A percentile compares a stretch with the other conserved stretches of the same genome.
These are phyloP conservation scores for Calypte anna DNA, from an alignment of 2,113 vertebrate genomes.

Conservation along the genomic window DNA sequence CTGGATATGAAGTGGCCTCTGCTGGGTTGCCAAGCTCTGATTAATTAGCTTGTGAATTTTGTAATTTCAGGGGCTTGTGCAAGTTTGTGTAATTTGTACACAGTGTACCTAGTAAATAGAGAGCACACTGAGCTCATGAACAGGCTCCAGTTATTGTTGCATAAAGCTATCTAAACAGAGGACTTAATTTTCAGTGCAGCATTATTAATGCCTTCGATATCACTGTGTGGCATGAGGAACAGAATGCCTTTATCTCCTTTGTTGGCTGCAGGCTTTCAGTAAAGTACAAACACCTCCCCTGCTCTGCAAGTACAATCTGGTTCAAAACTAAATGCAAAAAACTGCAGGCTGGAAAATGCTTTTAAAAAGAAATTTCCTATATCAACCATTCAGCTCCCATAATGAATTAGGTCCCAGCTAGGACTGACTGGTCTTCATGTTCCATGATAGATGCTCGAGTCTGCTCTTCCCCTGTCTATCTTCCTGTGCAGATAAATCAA, in stretches of 20 bases:
- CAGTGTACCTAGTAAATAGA: background rate
- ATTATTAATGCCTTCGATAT: slow-evolving; percentile 23
- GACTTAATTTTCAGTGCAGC: background rate
- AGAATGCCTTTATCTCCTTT: slow-evolving; percentile 29
- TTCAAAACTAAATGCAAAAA: background rate
- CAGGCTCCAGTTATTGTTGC: background rate
- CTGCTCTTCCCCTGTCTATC: background rate
- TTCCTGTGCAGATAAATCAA: background rate
- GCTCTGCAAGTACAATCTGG: background rate
- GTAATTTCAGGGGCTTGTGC: background rate
- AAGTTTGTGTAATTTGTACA: slow-evolving; percentile 21
- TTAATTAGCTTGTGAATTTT: slow-evolving; percentile 41
- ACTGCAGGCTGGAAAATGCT: background rate
- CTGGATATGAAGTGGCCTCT: background rate
- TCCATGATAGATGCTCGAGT: background rate
- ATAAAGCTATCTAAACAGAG: slow-evolving; percentile 13
- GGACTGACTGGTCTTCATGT: background rate
- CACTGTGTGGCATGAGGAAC: background rate
- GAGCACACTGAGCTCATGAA: background rate
- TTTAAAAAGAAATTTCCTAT: background rate
- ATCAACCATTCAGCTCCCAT: background rate
- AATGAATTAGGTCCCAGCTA: background rate
- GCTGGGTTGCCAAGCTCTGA: slow-evolving; percentile 14
- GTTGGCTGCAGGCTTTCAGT: slow-evolving; percentile 1
- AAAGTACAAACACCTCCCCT: background rate